Percentiles rank a stretch among this genome's conserved stretches.
Evolutionary conservation across 2,113 vertebrate species (phyloP).

Genomic region (Platycercus adscitus): DNA sequence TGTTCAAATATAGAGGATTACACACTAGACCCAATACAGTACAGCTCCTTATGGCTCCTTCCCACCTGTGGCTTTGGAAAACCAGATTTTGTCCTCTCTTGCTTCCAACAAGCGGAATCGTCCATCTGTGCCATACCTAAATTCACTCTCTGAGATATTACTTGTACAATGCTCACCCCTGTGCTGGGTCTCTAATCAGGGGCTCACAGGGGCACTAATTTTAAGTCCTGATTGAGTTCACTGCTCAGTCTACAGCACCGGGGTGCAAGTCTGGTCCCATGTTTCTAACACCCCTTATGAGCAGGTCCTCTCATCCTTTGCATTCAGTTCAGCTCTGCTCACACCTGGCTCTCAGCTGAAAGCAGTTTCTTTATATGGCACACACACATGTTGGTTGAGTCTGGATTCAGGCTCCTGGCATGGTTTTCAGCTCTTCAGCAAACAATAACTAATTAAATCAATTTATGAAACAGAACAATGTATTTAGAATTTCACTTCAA

Average conservation of each 20-base stretch:
- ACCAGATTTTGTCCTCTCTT: neutral
- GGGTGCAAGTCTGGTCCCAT: neutral
- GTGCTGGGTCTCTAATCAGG: neutral
- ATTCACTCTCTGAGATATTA: neutral
- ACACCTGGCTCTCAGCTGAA: neutral
- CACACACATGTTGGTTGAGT: neutral
- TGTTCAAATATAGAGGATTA: neutral
- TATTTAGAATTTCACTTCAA: neutral
- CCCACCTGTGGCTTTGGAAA: fast-evolving
- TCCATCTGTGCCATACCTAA: neutral
- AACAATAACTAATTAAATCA: slow-evolving; percentile 18
- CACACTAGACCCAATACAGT: neutral
- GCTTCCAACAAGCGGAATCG: neutral
- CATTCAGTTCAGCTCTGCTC: neutral
- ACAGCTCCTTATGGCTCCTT: neutral
- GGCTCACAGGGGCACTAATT: neutral
- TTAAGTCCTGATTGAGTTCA: neutral
- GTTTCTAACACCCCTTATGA: neutral
- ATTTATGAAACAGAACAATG: slow-evolving; percentile 9
- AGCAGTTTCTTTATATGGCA: neutral
- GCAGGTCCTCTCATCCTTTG: neutral
- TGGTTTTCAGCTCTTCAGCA: neutral
- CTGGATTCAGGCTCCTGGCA: neutral
- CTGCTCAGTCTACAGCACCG: neutral
- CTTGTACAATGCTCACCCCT: neutral